These are phyloP conservation scores for Linurgus olivaceus DNA, from an alignment of 2,797 vertebrate species.

Conservation along the genomic window DNA sequence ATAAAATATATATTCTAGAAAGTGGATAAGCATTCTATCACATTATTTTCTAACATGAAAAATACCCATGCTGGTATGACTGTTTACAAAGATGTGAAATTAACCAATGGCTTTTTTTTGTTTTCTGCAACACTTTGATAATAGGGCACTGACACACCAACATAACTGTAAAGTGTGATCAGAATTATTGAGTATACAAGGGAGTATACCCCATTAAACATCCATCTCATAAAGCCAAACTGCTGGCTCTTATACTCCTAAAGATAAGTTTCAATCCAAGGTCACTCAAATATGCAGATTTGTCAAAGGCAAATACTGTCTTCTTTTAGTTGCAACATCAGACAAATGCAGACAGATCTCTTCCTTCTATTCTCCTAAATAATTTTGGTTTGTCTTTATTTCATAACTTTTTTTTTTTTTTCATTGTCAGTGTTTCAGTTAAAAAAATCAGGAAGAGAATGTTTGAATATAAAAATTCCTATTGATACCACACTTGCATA, in stretches of 20 bases:
- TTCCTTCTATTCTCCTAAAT: neutral
- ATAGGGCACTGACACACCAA: neutral
- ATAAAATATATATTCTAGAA: neutral
- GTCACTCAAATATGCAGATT: neutral
- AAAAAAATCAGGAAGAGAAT: neutral
- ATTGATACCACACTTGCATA: neutral
- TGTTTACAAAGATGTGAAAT: neutral
- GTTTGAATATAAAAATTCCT: neutral
- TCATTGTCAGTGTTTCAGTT: neutral
- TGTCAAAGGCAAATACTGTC: neutral
- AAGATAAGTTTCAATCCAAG: neutral
- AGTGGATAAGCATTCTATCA: neutral
- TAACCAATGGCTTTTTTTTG: neutral
- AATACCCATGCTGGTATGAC: neutral
- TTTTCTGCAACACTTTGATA: neutral
- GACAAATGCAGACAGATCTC: neutral
- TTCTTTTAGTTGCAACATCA: neutral
- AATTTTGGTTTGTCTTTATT: neutral
- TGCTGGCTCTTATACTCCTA: accelerated
- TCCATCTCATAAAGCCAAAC: neutral
- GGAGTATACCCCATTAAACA: accelerated
- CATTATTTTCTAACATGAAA: neutral
- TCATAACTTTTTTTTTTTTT: neutral
- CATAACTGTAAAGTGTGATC: neutral
- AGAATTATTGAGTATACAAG: neutral